Evolutionary conservation across 1,140 invertebrate species (phyloP), one percentile per base, ranked within the genome.

Genomic region (Bathynomus jamesi): DNA sequence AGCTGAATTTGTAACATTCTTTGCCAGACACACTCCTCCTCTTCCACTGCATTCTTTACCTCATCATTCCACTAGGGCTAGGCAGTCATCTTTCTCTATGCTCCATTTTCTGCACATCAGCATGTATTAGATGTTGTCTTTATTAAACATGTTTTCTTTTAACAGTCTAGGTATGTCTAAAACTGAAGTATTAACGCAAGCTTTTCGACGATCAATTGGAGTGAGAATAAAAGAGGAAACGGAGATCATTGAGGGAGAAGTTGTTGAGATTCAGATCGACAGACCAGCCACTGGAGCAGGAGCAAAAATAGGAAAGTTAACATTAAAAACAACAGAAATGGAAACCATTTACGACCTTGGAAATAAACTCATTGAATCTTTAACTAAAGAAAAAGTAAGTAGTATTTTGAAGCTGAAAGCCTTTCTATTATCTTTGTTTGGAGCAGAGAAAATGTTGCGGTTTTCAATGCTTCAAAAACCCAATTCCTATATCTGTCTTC

Each of bases 291-390:
- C 91, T 4, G 93, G 93, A 1, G 89, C 91, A 1, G 96, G 95
- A 0, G 90, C 92, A 0, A 94, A 98, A 84, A 82, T 87, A 67
- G 87, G 96, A 1, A 96, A 98, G 80, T 83, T 99, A 2, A 99
- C 96, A 0, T 83, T 99, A 25, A 99, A 99, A 86, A 99, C 96
- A 2, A 99, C 96, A 0, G 97, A 99, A 82, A 99, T 99, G 97
- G 97, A 99, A 83, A 99, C 97, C 0, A 91, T 98, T 72, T 99
- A 99, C 82, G 97, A 99, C 82, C 86, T 99, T 79, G 97, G 97
- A 28, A 92, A 91, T 67, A 99, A 99, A 87, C 99, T 99, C 90
- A 97, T 99, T 71, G 97, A 99, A 82, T 92, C 91, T 70, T 86
- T 99, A 46, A 90, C 95, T 77, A 98, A 98, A 81, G 96, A 99